A percentile compares a stretch with the other conserved stretches of the same genome.
These are phyloP conservation scores for Hemiprocne comata DNA, from an alignment of 2,113 vertebrate genomes.

Conservation along the genomic window DNA sequence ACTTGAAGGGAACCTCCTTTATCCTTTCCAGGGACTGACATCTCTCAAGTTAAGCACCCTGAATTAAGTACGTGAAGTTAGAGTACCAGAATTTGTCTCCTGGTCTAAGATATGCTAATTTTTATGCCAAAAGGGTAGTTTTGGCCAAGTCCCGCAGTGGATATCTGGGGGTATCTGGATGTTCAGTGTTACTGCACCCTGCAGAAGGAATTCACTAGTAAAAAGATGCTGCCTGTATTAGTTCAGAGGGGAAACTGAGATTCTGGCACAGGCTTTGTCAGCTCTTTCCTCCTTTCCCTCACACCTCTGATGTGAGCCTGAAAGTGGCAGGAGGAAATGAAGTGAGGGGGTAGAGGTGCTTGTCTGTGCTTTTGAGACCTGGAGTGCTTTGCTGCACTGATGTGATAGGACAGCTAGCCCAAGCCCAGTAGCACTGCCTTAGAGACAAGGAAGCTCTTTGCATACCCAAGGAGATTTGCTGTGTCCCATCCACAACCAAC, in stretches of 20 bases:
- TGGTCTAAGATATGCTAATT: background rate
- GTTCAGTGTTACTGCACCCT: background rate
- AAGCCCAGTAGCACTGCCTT: background rate
- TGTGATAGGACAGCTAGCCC: background rate
- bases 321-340: background rate
- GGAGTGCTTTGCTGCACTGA: background rate
- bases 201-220: background rate
- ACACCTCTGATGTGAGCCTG: background rate
- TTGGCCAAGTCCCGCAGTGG: background rate
- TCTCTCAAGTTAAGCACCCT: background rate
- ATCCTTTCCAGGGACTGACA: background rate
- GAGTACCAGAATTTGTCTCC: background rate
- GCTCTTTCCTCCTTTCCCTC: background rate
- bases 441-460: background rate
- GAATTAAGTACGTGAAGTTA: background rate
- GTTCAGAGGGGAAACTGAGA: background rate
- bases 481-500: background rate
- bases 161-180: background rate
- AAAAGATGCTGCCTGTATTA: background rate
- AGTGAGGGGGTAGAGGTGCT: background rate
- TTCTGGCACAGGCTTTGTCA: background rate
- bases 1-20: background rate
- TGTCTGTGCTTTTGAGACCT: background rate
- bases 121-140: background rate
- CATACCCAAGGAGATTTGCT: background rate